phyloP scores from a whole-genome alignment of 1,140 invertebrate species.

The Formica selysi region DNA sequence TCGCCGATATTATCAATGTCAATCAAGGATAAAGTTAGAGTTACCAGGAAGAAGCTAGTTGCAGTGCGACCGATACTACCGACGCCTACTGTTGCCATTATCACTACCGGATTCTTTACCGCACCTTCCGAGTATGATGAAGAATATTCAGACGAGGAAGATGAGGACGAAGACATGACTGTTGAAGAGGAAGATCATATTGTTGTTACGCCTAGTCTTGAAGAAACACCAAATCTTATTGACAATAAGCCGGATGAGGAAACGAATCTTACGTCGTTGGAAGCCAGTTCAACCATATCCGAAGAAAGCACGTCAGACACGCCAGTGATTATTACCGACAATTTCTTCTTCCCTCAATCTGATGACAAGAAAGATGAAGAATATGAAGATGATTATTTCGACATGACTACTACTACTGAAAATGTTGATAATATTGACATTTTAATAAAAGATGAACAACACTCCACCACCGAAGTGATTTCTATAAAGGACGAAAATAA shows the following conservation, averaged over 20 bases:
- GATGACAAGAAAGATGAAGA: constrained; percentile 73
- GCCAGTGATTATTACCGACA: constrained; percentile 85
- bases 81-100: constrained; percentile 82
- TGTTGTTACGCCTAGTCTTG: constrained; percentile 66
- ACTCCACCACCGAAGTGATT: not conserved
- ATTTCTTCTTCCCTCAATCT: constrained; percentile 82
- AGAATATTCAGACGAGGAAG: constrained; percentile 71
- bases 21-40: constrained; percentile 72
- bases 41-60: constrained; percentile 83
- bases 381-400: constrained; percentile 72
- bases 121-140: constrained; percentile 76
- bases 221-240: constrained; percentile 77
- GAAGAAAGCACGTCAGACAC: constrained; percentile 59
- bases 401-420: constrained; percentile 52
- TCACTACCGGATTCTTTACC: constrained; percentile 84
- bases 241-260: constrained; percentile 70
- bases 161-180: constrained; percentile 27
- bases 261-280: not conserved
- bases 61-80: constrained; percentile 80
- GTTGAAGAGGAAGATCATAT: not conserved
- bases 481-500: constrained; percentile 37
- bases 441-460: constrained; percentile 5
- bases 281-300: constrained; percentile 14
- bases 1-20: constrained; percentile 51
- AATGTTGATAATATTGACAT: constrained; percentile 47